A percentile compares a stretch with the other conserved stretches of the same genome.
Evolutionary conservation across 2,888 invertebrate species (phyloP).

Genomic region (Microctonus brassicae): DNA sequence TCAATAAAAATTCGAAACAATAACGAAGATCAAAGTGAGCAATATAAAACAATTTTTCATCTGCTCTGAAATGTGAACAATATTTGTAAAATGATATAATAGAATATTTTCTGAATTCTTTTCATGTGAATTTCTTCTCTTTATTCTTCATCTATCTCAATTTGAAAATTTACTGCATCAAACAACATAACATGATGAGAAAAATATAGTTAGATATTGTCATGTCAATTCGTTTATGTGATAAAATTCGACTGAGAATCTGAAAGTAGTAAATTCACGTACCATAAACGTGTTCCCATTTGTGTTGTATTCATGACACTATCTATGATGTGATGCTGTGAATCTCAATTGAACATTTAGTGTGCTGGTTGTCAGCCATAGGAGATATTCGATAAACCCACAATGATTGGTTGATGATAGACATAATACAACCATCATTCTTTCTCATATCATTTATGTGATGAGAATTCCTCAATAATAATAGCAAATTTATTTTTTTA

Average conservation of each 20-base stretch:
- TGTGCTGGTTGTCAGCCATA: not conserved
- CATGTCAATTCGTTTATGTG: not conserved
- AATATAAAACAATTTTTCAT: too few relatives aligned
- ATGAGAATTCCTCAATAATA: too few relatives aligned
- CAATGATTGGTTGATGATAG: conserved; percentile 7
- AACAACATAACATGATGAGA: too few relatives aligned
- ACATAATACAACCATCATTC: conserved; percentile 3
- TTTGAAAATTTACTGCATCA: too few relatives aligned
- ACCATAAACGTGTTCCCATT: not conserved
- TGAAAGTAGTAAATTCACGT: not conserved
- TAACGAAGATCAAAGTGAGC: too few relatives aligned
- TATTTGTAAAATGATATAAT: too few relatives aligned
- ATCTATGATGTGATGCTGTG: conserved; percentile 10
- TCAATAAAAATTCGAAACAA: too few relatives aligned
- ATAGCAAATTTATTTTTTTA: not conserved
- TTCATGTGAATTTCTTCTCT: too few relatives aligned
- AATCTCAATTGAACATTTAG: conserved; percentile 23
- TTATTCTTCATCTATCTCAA: too few relatives aligned
- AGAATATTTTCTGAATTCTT: too few relatives aligned
- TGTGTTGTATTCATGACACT: not conserved
- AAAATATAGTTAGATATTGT: not conserved
- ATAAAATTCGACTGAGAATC: conserved; percentile 14
- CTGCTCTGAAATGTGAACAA: too few relatives aligned
- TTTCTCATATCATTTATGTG: not conserved
- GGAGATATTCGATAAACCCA: conserved; percentile 10